These are phyloP conservation scores for Pogonomyrmex barbatus DNA, from an alignment of 1,140 invertebrate genomes.

Conservation along the genomic window DNA sequence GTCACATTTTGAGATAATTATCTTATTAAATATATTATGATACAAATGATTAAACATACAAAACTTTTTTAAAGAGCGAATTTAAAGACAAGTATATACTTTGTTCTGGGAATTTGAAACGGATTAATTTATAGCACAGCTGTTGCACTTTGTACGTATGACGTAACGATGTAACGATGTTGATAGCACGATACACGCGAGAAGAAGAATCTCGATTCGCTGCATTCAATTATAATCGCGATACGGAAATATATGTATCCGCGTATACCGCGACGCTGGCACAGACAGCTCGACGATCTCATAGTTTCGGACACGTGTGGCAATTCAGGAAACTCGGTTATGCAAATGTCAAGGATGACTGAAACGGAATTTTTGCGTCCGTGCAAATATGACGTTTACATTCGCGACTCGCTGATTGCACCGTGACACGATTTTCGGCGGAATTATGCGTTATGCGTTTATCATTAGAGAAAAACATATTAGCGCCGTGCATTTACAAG, in stretches of 20 bases:
- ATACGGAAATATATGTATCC: constrained; percentile 36
- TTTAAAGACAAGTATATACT: neutral
- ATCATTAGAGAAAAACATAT: constrained; percentile 37
- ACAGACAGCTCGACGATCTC: constrained; percentile 50
- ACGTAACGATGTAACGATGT: neutral
- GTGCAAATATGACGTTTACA: constrained; percentile 60
- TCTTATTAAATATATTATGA: neutral
- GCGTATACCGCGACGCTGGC: constrained; percentile 9
- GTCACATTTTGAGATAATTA: neutral
- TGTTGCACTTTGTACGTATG: neutral
- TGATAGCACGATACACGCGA: neutral
- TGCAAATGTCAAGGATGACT: constrained; percentile 65
- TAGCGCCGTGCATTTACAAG: constrained; percentile 28
- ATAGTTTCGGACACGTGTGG: constrained; percentile 54
- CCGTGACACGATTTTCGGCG: constrained; percentile 46
- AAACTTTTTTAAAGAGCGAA: neutral
- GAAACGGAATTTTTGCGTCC: constrained; percentile 56
- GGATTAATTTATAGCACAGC: neutral
- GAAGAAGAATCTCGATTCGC: constrained; percentile 16
- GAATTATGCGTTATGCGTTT: constrained; percentile 35
- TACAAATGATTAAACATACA: neutral
- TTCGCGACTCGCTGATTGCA: constrained; percentile 55
- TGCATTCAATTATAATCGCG: constrained; percentile 30
- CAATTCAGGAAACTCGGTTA: constrained; percentile 60
- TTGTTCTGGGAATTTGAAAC: neutral